A percentile compares a stretch with the other conserved stretches of the same genome.
Conservation (phyloP, 2,888 invertebrate species). For the Phymatocera aterrima region DNA sequence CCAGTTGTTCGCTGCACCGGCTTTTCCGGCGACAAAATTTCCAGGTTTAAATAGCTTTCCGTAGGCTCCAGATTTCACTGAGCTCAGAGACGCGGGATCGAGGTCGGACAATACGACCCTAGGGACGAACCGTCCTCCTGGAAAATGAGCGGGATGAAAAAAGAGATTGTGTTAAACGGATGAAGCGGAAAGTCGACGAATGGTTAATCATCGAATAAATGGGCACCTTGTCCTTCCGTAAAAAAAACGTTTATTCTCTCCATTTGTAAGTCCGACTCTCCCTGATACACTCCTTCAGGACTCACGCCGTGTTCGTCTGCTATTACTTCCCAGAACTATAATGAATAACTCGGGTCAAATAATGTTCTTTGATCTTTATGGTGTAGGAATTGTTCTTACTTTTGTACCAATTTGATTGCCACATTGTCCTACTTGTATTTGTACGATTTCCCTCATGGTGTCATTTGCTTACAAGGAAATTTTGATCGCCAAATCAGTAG, state of each 20-base stretch:
- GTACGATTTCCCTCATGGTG: conserved; percentile 87
- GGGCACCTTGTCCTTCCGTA: conserved; percentile 76
- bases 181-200: background rate
- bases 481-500: conserved; percentile 47
- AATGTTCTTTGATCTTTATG: conserved; percentile 59
- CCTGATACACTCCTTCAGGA: conserved; percentile 76
- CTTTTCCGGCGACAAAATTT: conserved; percentile 79
- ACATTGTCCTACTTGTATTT: conserved; percentile 90
- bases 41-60: conserved; percentile 81
- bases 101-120: conserved; percentile 81
- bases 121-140: conserved; percentile 73
- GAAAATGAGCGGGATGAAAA: background rate
- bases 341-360: conserved; percentile 71
- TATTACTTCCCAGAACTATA: conserved; percentile 89
- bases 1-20: conserved; percentile 75
- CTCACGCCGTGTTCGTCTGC: conserved; percentile 82
- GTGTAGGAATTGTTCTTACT: conserved; percentile 73
- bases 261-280: conserved; percentile 78
- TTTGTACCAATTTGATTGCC: conserved; percentile 89
- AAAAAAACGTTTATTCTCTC: conserved; percentile 80
- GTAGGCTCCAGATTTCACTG: conserved; percentile 80
- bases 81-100: conserved; percentile 84
- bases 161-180: background rate
- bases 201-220: too few relatives aligned
- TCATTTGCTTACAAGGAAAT: background rate